Base-by-base conservation (phyloP, 37 sponge, comb jelly and placozoan genomes). In the Oopsacas minuta region DNA sequence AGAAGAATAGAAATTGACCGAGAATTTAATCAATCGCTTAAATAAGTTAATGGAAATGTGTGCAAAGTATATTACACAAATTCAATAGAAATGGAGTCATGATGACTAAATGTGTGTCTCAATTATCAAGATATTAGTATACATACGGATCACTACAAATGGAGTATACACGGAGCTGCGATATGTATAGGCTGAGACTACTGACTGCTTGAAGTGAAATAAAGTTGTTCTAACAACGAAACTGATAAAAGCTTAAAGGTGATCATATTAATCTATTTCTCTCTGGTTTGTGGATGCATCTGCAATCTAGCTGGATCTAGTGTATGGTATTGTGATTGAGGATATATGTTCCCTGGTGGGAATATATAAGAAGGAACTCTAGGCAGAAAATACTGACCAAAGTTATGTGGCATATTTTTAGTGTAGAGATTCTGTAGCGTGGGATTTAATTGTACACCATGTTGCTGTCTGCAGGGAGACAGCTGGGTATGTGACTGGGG, bases 111-210 rank as follows among this genome's bases (percentile, higher is more conserved):
- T n/a, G 30, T 42, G 75, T 25, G 30, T 5, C 75, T 61, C 75
- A 61, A 61, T 61, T 61, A 61, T 20, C 75, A 61, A 61, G 75
- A 61, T 61, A 61, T 61, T 25, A n/a, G 53, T 87, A 37, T 86
- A 81, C 90, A 90, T 87, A n/a, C 36, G 87, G 46, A n/a, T 52
- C 37, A 35, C 86, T 39, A 81, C 89, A 89, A 23, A 89, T 52
- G 82, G 35, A 93, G 83, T 25, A 85, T 81, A 32, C 32, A 61
- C 22, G 17, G 7, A 42, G 75, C 75, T 61, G 75, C 75, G 28
- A 61, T 32, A 61, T 61, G 75, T 61, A 61, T 61, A 61, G 28
- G 28, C 75, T 20, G 75, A 61, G 5, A 61, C 75, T 17, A 61
- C 28, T 61, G 75, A 3, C 28, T 61, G 75, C 30, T 61, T 61